Evolutionary conservation across 2,113 vertebrate genomes (phyloP).

Genomic region (Epinephelus moara): DNA sequence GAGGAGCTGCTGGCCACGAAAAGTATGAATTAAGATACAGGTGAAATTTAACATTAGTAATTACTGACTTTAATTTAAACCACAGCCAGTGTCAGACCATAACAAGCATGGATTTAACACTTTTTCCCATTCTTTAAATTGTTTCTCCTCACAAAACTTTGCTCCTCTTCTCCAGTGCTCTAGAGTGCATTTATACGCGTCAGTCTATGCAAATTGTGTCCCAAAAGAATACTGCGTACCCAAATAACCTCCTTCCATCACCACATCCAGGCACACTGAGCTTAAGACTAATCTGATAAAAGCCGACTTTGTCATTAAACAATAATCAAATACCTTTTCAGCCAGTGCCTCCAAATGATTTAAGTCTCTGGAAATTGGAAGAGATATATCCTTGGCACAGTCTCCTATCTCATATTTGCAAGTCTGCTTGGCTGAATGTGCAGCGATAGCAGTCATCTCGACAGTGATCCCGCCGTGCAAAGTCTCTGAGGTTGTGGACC

Average conservation of each 20-base stretch:
- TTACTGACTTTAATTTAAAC: neutral
- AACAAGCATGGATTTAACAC: neutral
- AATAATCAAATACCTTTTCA: slow-evolving; percentile 68
- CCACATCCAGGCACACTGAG: slow-evolving; percentile 13
- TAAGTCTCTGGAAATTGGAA: slow-evolving; percentile 57
- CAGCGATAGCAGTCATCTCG: slow-evolving; percentile 42
- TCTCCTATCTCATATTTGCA: slow-evolving; percentile 57
- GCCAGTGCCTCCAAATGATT: slow-evolving; percentile 50
- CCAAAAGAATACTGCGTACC: slow-evolving; percentile 27
- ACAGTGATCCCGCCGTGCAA: slow-evolving; percentile 34
- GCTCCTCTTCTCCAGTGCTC: neutral
- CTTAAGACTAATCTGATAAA: slow-evolving; percentile 55
- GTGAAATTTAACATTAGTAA: slow-evolving; percentile 16
- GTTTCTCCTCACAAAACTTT: neutral
- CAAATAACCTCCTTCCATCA: slow-evolving; percentile 41
- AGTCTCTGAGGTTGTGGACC: slow-evolving; percentile 42
- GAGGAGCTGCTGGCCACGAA: neutral
- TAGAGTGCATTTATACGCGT: slow-evolving; percentile 19
- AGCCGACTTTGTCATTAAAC: slow-evolving; percentile 66
- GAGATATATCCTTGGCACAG: slow-evolving; percentile 60
- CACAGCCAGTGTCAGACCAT: neutral
- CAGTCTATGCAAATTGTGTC: slow-evolving; percentile 34
- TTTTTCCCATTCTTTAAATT: slow-evolving; percentile 5
- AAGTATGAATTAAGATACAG: slow-evolving; percentile 15
- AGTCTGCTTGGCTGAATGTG: slow-evolving; percentile 51